Conservation (phyloP, 1,140 invertebrate species). For the Papilio xuthus region DNA sequence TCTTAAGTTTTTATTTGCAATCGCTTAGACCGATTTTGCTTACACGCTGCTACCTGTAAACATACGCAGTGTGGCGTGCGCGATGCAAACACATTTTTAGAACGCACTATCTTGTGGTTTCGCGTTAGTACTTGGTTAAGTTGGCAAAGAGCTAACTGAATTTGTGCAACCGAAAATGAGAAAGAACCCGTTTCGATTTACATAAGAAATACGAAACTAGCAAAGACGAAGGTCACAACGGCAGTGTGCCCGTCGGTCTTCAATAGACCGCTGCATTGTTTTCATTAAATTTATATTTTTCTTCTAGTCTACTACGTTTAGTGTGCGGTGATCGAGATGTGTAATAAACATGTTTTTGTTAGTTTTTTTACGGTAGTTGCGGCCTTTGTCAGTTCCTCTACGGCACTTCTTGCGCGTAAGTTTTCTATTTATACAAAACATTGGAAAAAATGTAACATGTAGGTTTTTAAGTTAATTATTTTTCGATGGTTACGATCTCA, state of each 20-base stretch:
- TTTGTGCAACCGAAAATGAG: conserved; percentile 77
- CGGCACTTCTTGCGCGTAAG: conserved; percentile 69
- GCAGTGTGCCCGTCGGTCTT: conserved; percentile 54
- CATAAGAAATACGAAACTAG: conserved; percentile 58
- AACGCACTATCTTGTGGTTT: conserved; percentile 68
- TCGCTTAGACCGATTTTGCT: conserved; percentile 42
- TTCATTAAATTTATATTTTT: conserved; percentile 28
- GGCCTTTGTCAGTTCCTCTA: conserved; percentile 53
- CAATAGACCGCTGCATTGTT: conserved; percentile 46
- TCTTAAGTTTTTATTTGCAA: conserved; percentile 32
- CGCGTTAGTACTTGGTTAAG: conserved; percentile 72
- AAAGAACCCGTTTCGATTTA: conserved; percentile 72
- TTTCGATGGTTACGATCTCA: background rate
- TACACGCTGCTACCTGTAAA: conserved; percentile 47
- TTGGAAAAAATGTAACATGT: background rate
- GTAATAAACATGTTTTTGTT: conserved; percentile 62
- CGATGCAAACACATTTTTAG: conserved; percentile 61
- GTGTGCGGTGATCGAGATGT: conserved; percentile 57
- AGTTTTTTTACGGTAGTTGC: conserved; percentile 49
- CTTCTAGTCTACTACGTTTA: conserved; percentile 32
- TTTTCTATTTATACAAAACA: conserved; percentile 43
- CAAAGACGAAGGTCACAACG: conserved; percentile 53
- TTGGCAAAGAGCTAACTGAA: conserved; percentile 70
- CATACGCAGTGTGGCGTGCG: conserved; percentile 55
- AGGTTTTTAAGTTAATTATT: background rate